A percentile compares a stretch with the other conserved stretches of the same genome.
Conservation (phyloP, 2,113 vertebrate genomes). For the Hippocampus mohnikei region DNA sequence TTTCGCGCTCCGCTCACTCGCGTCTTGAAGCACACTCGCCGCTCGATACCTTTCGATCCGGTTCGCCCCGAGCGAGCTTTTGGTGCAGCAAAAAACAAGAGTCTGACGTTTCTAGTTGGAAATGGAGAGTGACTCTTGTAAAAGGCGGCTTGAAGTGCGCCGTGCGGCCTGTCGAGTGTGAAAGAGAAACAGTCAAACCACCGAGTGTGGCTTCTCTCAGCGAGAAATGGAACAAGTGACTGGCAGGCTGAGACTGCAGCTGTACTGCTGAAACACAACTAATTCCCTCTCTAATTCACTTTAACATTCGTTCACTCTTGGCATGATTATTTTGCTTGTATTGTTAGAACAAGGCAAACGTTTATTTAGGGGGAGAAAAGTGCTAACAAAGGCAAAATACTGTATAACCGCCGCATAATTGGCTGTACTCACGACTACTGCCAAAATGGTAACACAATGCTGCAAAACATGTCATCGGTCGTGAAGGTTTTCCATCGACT, state of each 20-base stretch:
- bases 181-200: constrained; percentile 28
- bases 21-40: constrained; percentile 22
- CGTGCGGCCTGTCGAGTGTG: constrained; percentile 12
- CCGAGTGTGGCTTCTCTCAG: constrained; percentile 20
- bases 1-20: constrained; percentile 21
- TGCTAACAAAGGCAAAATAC: constrained; percentile 5
- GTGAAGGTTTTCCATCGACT: neutral
- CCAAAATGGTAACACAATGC: constrained; percentile 2
- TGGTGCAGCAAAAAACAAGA: neutral
- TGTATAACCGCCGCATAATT: neutral
- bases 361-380: neutral
- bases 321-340: neutral
- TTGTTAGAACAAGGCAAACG: neutral
- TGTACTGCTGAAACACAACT: neutral
- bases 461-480: neutral
- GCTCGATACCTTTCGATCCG: constrained; percentile 34
- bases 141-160: constrained; percentile 22
- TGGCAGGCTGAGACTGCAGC: constrained; percentile 2
- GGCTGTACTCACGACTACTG: neutral
- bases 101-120: constrained; percentile 21
- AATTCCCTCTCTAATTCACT: neutral
- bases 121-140: constrained; percentile 16
- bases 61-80: constrained; percentile 24
- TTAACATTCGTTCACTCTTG: neutral
- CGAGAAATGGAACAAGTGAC: constrained; percentile 9